Evolutionary conservation across 1,140 invertebrate species (phyloP).

Genomic region (Venturia canescens): DNA sequence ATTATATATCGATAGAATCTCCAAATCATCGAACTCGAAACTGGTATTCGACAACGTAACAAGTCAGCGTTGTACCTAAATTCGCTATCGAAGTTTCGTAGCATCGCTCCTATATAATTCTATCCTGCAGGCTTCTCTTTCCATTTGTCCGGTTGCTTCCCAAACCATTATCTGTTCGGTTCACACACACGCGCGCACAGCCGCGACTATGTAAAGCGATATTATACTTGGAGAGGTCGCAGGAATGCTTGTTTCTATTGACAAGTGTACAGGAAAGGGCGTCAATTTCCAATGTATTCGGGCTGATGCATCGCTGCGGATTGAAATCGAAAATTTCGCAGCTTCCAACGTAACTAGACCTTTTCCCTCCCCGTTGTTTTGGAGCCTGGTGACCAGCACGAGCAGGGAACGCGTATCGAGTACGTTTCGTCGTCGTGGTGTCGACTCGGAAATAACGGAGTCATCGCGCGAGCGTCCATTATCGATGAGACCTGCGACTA

Average conservation of each 20-base stretch:
- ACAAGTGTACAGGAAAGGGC: conserved; percentile 68
- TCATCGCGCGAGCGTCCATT: not conserved
- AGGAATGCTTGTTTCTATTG: conserved; percentile 70
- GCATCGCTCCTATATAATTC: conserved; percentile 20
- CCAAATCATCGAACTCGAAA: conserved; percentile 74
- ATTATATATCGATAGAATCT: conserved; percentile 68
- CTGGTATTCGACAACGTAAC: conserved; percentile 74
- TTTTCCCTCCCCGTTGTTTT: not conserved
- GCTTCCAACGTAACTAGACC: not conserved
- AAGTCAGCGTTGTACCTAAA: conserved; percentile 70
- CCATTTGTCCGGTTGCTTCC: conserved; percentile 33
- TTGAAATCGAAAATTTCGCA: conserved; percentile 46
- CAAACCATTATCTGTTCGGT: conserved; percentile 70
- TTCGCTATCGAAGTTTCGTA: conserved; percentile 15
- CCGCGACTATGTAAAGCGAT: not conserved
- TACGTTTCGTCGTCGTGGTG: not conserved
- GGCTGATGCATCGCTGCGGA: conserved; percentile 66
- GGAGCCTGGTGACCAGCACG: not conserved
- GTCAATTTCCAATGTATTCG: conserved; percentile 38
- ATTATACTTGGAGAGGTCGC: conserved; percentile 68
- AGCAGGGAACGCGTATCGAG: not conserved
- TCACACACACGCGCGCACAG: conserved; percentile 10
- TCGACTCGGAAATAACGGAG: not conserved
- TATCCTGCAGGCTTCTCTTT: conserved; percentile 33
- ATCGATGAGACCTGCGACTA: not conserved